phyloP scores from a whole-genome alignment of 2,113 vertebrate genomes.

The Axis porcinus region DNA sequence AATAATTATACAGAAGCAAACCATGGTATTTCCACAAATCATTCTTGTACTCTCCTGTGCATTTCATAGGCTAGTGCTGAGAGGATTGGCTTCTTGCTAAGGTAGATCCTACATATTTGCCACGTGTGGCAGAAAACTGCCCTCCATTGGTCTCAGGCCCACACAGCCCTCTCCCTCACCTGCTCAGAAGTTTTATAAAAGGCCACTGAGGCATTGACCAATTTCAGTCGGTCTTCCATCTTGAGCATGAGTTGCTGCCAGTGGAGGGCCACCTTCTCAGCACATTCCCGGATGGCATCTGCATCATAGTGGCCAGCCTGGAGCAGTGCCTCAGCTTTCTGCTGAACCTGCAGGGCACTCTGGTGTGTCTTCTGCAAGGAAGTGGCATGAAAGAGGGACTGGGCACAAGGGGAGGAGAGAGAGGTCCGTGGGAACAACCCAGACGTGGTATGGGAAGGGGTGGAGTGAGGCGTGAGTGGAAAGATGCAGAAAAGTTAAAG shows the following conservation, averaged over 20 bases:
- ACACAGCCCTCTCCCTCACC: conserved; percentile 78
- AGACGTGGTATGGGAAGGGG: conserved; percentile 80
- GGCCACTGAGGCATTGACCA: conserved; percentile 97
- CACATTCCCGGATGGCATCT: conserved; percentile 93
- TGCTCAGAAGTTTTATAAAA: conserved; percentile 99
- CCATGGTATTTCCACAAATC: not conserved
- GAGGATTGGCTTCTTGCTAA: not conserved
- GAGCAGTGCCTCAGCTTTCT: conserved; percentile 94
- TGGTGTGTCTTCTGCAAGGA: conserved; percentile 99
- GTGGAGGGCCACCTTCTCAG: conserved; percentile 96
- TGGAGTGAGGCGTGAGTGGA: conserved; percentile 82
- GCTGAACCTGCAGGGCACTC: conserved; percentile 97
- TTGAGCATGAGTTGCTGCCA: conserved; percentile 99
- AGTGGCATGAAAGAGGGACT: conserved; percentile 99
- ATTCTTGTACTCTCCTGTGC: not conserved
- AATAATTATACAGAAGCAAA: not conserved
- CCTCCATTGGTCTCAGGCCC: not conserved
- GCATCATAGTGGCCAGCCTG: conserved; percentile 96
- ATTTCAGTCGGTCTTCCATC: conserved; percentile 98
- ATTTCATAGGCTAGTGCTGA: not conserved
- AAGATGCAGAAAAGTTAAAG: conserved; percentile 83
- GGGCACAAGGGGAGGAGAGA: conserved; percentile 82
- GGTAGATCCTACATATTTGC: not conserved
- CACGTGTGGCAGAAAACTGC: not conserved
- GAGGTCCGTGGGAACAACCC: conserved; percentile 81